phyloP scores from a whole-genome alignment of 2,113 vertebrate genomes.

The Aspiorhynchus laticeps region DNA sequence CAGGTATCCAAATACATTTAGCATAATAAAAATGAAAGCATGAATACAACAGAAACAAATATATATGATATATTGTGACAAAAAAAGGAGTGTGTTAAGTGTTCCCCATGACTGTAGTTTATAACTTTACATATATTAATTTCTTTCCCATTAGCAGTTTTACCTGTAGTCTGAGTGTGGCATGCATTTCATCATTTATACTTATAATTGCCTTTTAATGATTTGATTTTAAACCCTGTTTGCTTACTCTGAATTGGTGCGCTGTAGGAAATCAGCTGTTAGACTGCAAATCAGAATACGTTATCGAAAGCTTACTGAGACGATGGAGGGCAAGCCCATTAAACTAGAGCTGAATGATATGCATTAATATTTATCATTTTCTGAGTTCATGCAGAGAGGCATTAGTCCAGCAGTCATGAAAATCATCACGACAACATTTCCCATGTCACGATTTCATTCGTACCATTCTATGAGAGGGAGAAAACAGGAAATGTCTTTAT shows the following conservation, averaged over 20 bases:
- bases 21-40: background rate
- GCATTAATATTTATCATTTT: conserved; percentile 28
- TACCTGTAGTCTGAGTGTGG: background rate
- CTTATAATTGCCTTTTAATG: conserved; percentile 13
- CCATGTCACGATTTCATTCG: conserved; percentile 32
- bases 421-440: conserved; percentile 23
- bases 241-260: background rate
- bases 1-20: background rate
- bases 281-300: conserved; percentile 27
- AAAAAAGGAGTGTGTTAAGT: background rate
- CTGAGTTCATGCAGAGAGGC: conserved; percentile 25
- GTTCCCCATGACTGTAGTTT: background rate
- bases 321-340: conserved; percentile 26
- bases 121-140: background rate
- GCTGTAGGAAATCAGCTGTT: background rate
- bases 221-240: conserved; percentile 19
- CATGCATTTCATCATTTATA: background rate
- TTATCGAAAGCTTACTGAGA: conserved; percentile 35
- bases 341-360: conserved; percentile 11
- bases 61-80: background rate
- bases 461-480: background rate
- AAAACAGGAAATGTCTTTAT: conserved; percentile 35
- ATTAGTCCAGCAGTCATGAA: conserved; percentile 39
- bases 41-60: background rate
- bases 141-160: background rate